Base-by-base conservation (phyloP, 2,888 invertebrate genomes). In the Apamea monoglypha region DNA sequence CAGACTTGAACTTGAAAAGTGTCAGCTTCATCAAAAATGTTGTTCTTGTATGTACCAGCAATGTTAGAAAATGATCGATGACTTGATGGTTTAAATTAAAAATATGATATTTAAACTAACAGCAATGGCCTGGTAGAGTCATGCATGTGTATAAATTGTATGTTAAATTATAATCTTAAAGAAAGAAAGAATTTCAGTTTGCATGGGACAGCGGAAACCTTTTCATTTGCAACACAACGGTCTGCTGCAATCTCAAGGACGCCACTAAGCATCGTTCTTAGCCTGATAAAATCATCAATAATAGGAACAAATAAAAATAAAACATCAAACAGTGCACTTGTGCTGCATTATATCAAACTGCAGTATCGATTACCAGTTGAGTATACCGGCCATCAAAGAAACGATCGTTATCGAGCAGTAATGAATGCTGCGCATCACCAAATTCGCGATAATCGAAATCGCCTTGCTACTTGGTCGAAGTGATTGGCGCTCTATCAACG, bases 401-500 rank as follows among this genome's bases (percentile, higher is more conserved):
- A 29, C 2, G 32, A 44, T 82, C 12, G 74, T 68, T 74, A 63
- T 78, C 29, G 21, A n/a, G 36, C 50, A 73, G 87, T 80, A 85
- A 82, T 88, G 82, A 76, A 79, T 75, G 56, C 18, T 71, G 73
- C 29, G 44, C 53, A 61, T 78, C 56, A 53, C 3, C 21, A 72
- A 88, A 81, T 72, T 82, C 21, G 36, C 67, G 77, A 53, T 63
- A 74, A 81, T 80, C 63, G 73, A 76, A 77, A 81, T 70, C 78
- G 81, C 75, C 75, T 71, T 72, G 80, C 70, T 85, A 82, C 88
- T 88, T 76, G 78, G 83, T 80, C 75, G 75, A 84, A 84, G 87
- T 82, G 89, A 89, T 89, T 89, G 86, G 82, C 86, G 86, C 84
- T 89, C 80, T 84, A 89, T 89, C 85, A 87, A 82, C 87, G 85